Conservation (phyloP, 1,140 invertebrate genomes). For the Drosophila ambigua region DNA sequence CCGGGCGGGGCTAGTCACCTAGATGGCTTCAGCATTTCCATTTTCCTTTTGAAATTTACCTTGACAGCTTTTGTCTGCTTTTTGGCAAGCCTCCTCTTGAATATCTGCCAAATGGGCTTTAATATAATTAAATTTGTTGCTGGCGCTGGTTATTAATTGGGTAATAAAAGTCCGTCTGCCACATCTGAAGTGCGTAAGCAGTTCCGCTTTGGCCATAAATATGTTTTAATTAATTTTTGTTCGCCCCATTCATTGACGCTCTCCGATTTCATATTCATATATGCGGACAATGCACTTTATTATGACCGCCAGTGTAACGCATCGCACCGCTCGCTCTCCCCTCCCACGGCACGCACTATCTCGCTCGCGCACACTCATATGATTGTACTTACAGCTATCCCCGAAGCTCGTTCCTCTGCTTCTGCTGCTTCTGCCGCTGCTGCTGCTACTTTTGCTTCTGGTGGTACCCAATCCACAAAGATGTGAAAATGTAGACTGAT, state of each 20-base stretch:
- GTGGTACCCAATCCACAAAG: slow-evolving; percentile 18
- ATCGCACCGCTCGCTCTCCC: slow-evolving; percentile 1
- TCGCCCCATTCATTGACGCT: background rate
- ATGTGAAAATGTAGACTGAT: slow-evolving; percentile 78
- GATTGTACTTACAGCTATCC: slow-evolving; percentile 25
- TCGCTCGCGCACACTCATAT: slow-evolving; percentile 26
- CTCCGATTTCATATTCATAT: slow-evolving; percentile 3
- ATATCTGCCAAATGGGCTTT: slow-evolving; percentile 37
- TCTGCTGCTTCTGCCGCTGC: slow-evolving; percentile 12
- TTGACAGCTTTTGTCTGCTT: no score
- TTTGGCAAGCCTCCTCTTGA: slow-evolving; percentile 25
- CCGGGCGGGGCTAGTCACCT: no score
- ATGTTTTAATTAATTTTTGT: slow-evolving; percentile 39
- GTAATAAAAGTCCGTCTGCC: slow-evolving; percentile 44
- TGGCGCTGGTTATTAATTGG: slow-evolving; percentile 39
- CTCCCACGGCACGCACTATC: slow-evolving; percentile 24
- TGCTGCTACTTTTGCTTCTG: slow-evolving; percentile 27
- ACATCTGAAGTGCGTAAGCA: slow-evolving; percentile 32
- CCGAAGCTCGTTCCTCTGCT: slow-evolving; percentile 1
- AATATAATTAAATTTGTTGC: slow-evolving; percentile 30
- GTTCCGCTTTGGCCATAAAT: slow-evolving; percentile 14
- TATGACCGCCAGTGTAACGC: slow-evolving; percentile 28
- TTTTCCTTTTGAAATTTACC: slow-evolving; percentile 15
- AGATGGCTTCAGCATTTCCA: no score
- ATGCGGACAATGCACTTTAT: slow-evolving; percentile 32